These are phyloP conservation scores for Pholis gunnellus DNA, from an alignment of 2,113 vertebrate genomes.

Conservation along the genomic window DNA sequence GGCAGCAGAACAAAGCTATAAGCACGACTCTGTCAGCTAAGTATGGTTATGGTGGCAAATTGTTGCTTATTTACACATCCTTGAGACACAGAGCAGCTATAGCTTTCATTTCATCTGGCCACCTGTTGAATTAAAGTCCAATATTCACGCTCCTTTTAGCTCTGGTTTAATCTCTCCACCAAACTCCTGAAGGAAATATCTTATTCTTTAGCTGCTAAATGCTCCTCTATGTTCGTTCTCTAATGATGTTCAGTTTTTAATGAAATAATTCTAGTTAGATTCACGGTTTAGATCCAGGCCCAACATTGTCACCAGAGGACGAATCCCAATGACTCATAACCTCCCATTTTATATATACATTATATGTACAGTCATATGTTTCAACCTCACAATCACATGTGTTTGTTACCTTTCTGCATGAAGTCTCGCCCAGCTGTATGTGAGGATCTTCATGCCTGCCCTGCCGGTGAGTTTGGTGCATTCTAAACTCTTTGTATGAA, in stretches of 20 bases:
- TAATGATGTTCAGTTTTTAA: background rate
- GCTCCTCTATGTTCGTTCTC: background rate
- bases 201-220: background rate
- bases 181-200: background rate
- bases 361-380: background rate
- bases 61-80: background rate
- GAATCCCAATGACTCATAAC: background rate
- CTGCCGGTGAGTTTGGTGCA: conserved; percentile 90
- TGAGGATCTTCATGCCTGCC: conserved; percentile 92
- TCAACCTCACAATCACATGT: background rate
- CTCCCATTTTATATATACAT: background rate
- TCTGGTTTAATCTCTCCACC: background rate
- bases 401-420: conserved; percentile 9
- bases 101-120: background rate
- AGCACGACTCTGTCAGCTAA: background rate
- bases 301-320: background rate
- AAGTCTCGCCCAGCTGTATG: conserved; percentile 93
- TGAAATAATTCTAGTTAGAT: background rate
- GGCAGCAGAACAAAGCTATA: background rate
- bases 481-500: background rate
- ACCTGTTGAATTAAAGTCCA: background rate
- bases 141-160: background rate
- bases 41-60: background rate
- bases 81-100: background rate
- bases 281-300: background rate